These are phyloP conservation scores for Thalpophila matura DNA, from an alignment of 2,888 invertebrate species.

Conservation along the genomic window DNA sequence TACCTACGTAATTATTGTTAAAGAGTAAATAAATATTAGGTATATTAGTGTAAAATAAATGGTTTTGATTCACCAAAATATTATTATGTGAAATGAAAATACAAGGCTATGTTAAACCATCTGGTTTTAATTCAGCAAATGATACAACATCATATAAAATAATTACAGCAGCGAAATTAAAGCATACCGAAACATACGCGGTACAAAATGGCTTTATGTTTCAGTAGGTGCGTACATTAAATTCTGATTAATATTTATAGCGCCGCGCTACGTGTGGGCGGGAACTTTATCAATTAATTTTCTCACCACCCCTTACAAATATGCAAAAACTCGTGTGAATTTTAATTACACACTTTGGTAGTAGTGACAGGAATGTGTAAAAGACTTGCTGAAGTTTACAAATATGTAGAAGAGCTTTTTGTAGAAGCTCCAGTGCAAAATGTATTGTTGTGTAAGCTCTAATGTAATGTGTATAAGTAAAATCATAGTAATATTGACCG, in stretches of 20 bases:
- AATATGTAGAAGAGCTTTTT: background rate
- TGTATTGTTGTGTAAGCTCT: too few species aligned
- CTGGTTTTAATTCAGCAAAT: conserved; percentile 1
- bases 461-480: too few species aligned
- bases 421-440: too few species aligned
- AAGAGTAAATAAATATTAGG: too few species aligned
- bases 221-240: conserved; percentile 58
- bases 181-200: conserved; percentile 18
- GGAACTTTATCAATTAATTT: conserved; percentile 79
- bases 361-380: conserved; percentile 9
- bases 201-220: conserved; percentile 52
- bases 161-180: conserved; percentile 22
- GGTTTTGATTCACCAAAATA: too few species aligned
- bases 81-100: too few species aligned
- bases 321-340: conserved; percentile 67
- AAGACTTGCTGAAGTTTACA: background rate
- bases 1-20: too few species aligned
- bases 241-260: conserved; percentile 74
- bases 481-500: too few species aligned
- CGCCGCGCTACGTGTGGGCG: conserved; percentile 60
- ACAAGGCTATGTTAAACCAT: too few species aligned
- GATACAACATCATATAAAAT: conserved; percentile 1
- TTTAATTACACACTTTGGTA: conserved; percentile 55
- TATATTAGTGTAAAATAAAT: too few species aligned
- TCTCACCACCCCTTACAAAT: conserved; percentile 63